Base-by-base conservation (phyloP, 2,113 vertebrate genomes). In the Gambusia holbrooki region DNA sequence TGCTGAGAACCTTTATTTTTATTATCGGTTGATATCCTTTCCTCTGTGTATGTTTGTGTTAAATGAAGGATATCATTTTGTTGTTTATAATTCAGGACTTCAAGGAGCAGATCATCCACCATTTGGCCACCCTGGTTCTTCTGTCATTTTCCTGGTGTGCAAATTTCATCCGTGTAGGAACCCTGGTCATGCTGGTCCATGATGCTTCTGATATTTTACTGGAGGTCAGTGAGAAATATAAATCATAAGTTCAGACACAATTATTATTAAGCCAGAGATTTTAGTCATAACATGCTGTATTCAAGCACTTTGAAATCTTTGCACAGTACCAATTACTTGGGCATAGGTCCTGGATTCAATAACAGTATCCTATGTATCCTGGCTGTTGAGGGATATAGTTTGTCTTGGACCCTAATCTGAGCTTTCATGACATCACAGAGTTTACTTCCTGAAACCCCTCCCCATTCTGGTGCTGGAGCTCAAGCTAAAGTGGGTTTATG, bases 161-260 rank as follows among this genome's bases (percentile, higher is more conserved):
- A 76, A 99, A 99, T 91, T 98, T 98, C 12, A 92, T 98, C 67
- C 96, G 98, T 7, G 66, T 97, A 0, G 98, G 98, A 33, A 98
- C 96, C 0, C 88, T 99, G 64, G 96, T 98, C 81, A 95, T 99
- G 66, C 82, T 97, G 0, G 90, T 97, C 66, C 98, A 99, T 0
- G 97, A 99, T 29, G 91, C 94, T 60, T 96, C 97, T 0, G 98
- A 99, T 78, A 92, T 98, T 72, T 94, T 97, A 81, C 93, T 99
- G 2, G 98, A 99, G 96, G 98, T 99, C 91, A 85, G 88, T 79
- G 19, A 71, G 51, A 58, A 58, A n/a, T 58, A n/a, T 1, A 8
- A 22, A 58, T n/a, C 10, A n/a, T 11, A 22, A 58, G 9, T 58
- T 58, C 17, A n/a, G 7, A 25, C 17, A 7, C 17, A 9, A 58